Conservation (phyloP, 1,140 invertebrate genomes). For the Tribolium madens region DNA sequence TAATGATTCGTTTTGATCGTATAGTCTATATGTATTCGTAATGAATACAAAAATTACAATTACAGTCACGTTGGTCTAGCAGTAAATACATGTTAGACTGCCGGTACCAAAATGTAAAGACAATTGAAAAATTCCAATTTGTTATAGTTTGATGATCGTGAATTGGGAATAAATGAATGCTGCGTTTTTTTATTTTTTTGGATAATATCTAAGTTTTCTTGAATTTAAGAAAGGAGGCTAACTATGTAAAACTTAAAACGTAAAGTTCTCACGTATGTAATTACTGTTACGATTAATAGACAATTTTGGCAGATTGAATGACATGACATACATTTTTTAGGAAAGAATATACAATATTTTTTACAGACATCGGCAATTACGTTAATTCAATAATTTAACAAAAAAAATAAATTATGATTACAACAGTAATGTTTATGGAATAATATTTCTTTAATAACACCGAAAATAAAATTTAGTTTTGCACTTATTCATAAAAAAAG, state of each 20-base stretch:
- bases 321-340: not conserved
- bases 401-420: not conserved
- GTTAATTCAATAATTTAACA: not conserved
- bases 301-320: not conserved
- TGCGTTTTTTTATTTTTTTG: not conserved
- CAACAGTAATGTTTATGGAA: too few relatives aligned
- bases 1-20: conserved; percentile 10
- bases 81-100: conserved; percentile 7
- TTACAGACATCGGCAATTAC: not conserved
- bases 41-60: conserved; percentile 18
- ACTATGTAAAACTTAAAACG: not conserved
- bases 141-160: not conserved
- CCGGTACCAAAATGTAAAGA: not conserved
- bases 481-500: too few relatives aligned
- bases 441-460: too few relatives aligned
- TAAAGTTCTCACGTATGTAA: not conserved
- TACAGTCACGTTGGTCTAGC: conserved; percentile 16
- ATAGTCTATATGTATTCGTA: conserved; percentile 15
- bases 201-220: too few relatives aligned
- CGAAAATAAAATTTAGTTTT: too few relatives aligned
- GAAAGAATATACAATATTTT: not conserved
- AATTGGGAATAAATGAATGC: not conserved
- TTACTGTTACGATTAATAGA: not conserved
- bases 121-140: conserved; percentile 28
- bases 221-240: not conserved